Conservation (phyloP, 2,888 invertebrate genomes). For the Nomada fabriciana region DNA sequence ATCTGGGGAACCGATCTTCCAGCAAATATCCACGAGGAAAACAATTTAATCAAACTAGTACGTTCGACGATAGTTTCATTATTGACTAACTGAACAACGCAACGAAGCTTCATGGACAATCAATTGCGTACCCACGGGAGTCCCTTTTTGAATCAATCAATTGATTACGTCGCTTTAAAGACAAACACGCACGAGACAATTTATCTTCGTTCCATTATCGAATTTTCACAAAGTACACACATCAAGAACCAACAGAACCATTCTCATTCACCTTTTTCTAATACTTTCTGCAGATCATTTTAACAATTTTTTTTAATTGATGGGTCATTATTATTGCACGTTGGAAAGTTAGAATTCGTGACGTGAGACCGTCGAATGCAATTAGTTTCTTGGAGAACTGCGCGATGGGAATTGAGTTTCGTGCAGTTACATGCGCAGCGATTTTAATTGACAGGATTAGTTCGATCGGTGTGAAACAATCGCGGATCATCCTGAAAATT, state of each 20-base stretch:
- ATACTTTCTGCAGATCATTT: too few species aligned
- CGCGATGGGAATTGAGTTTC: conserved; percentile 33
- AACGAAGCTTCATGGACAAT: background rate
- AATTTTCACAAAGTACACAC: too few species aligned
- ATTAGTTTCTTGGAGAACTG: conserved; percentile 23
- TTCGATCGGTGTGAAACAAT: conserved; percentile 20
- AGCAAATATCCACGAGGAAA: too few species aligned
- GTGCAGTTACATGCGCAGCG: conserved; percentile 17
- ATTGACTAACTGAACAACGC: background rate
- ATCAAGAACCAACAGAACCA: too few species aligned
- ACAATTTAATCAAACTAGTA: background rate
- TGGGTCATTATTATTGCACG: background rate
- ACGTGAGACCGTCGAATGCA: conserved; percentile 10
- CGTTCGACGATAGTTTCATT: background rate
- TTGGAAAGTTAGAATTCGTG: conserved; percentile 9
- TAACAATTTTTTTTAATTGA: too few species aligned
- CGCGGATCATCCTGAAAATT: background rate
- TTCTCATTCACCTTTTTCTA: too few species aligned
- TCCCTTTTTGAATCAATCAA: background rate
- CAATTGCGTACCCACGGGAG: conserved; percentile 30
- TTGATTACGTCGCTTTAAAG: conserved; percentile 8
- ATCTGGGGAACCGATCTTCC: too few species aligned
- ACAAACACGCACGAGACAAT: background rate
- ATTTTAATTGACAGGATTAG: conserved; percentile 26
- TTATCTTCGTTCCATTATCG: too few species aligned